These are phyloP conservation scores for Clitarchus hookeri DNA, from an alignment of 2,888 invertebrate genomes.

Conservation along the genomic window DNA sequence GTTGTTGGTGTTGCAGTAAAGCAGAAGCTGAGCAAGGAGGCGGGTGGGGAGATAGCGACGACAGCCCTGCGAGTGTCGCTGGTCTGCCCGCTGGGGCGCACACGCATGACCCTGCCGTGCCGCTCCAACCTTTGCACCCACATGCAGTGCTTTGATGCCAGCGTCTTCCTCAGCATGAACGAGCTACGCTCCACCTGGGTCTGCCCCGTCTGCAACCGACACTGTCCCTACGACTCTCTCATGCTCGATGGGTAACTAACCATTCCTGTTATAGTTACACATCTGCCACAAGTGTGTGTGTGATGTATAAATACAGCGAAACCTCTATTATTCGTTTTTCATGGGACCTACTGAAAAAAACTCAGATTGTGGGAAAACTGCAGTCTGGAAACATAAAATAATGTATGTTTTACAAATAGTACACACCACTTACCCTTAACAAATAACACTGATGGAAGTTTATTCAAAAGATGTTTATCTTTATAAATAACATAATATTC, in stretches of 20 bases:
- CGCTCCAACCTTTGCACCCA: slow-evolving; percentile 91
- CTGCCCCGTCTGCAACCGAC: slow-evolving; percentile 96
- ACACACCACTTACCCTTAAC: too few species aligned
- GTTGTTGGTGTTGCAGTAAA: slow-evolving; percentile 64
- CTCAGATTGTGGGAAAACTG: too few species aligned
- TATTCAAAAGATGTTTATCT: too few species aligned
- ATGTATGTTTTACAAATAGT: too few species aligned
- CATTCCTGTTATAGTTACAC: too few species aligned
- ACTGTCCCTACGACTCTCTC: slow-evolving; percentile 86
- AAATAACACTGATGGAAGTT: too few species aligned
- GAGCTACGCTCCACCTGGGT: slow-evolving; percentile 98
- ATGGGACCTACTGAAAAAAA: too few species aligned
- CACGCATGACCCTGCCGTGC: slow-evolving; percentile 88
- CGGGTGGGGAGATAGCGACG: slow-evolving; percentile 94
- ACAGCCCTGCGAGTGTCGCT: slow-evolving; percentile 92
- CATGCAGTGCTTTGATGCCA: slow-evolving; percentile 97
- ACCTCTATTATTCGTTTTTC: too few species aligned
- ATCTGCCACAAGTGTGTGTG: too few species aligned
- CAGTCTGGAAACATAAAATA: too few species aligned
- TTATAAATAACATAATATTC: too few species aligned
- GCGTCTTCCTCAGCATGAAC: slow-evolving; percentile 95
- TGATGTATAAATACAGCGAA: too few species aligned
- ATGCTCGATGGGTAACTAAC: slow-evolving; percentile 85
- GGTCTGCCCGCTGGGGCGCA: slow-evolving; percentile 92
- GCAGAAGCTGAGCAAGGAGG: slow-evolving; percentile 88